Evolutionary conservation across 1,140 invertebrate genomes (phyloP).

Genomic region (Campodea augens): DNA sequence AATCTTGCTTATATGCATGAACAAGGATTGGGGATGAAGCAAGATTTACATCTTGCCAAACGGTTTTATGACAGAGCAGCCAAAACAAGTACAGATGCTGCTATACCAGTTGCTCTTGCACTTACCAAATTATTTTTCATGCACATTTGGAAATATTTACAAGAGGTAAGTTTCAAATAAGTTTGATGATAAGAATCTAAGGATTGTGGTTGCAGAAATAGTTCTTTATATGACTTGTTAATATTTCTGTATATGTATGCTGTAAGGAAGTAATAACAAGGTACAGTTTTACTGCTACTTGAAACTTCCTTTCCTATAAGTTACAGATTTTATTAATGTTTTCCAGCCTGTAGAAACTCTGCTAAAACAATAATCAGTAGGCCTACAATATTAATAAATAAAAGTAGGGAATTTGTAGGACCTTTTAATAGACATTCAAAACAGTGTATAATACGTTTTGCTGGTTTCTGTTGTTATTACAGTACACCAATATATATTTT

Average conservation of each 20-base stretch:
- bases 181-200: neutral
- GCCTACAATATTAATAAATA: too few relatives aligned
- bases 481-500: too few relatives aligned
- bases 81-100: constrained; percentile 82
- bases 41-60: constrained; percentile 62
- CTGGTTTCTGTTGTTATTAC: too few relatives aligned
- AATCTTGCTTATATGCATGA: constrained; percentile 99
- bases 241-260: constrained; percentile 5
- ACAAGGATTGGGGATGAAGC: constrained; percentile 75
- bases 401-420: too few relatives aligned
- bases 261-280: constrained; percentile 16
- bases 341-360: too few relatives aligned
- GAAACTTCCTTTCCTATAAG: neutral
- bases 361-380: too few relatives aligned
- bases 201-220: too few relatives aligned
- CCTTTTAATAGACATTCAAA: too few relatives aligned
- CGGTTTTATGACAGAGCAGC: constrained; percentile 93
- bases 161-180: constrained; percentile 36
- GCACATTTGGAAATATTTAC: constrained; percentile 47
- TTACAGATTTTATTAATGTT: neutral
- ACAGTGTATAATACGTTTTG: too few relatives aligned
- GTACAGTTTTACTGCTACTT: neutral
- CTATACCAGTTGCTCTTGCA: constrained; percentile 83
- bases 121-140: constrained; percentile 69
- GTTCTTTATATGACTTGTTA: constrained; percentile 3